Percentiles rank a stretch among this genome's conserved stretches.
phyloP scores from a whole-genome alignment of 2,797 vertebrate genomes.

The Pangasius mekongensis region DNA sequence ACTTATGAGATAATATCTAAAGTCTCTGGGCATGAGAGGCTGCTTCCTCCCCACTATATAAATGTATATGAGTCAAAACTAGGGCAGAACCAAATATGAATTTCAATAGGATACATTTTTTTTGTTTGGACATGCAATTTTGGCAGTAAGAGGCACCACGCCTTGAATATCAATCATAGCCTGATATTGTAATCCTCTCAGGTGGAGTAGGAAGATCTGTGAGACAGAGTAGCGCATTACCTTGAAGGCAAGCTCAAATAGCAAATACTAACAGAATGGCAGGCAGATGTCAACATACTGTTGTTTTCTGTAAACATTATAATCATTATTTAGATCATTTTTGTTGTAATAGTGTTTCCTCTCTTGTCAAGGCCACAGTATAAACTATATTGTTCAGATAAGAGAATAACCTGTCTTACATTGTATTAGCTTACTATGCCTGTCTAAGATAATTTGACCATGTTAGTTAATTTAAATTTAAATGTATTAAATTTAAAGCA shows the following conservation, averaged over 20 bases:
- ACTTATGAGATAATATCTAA: constrained; percentile 78
- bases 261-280: constrained; percentile 44
- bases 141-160: constrained; percentile 55
- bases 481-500: neutral
- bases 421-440: neutral
- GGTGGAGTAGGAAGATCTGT: neutral
- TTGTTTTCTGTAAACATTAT: constrained; percentile 22
- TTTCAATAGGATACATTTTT: constrained; percentile 67
- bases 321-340: neutral
- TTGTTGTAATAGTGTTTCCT: neutral
- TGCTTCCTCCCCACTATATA: constrained; percentile 76
- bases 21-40: constrained; percentile 56
- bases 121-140: constrained; percentile 75
- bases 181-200: constrained; percentile 53
- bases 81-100: constrained; percentile 72
- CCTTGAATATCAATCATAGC: constrained; percentile 70
- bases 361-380: neutral
- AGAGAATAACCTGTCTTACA: neutral
- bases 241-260: constrained; percentile 50
- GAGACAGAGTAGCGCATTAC: constrained; percentile 30
- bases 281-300: constrained; percentile 62
- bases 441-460: neutral
- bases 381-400: neutral
- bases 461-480: neutral
- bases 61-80: constrained; percentile 81